A percentile compares a stretch with the other conserved stretches of the same genome.
Conservation (phyloP, 2,797 vertebrate genomes). For the Schizothorax lantsangensis region DNA sequence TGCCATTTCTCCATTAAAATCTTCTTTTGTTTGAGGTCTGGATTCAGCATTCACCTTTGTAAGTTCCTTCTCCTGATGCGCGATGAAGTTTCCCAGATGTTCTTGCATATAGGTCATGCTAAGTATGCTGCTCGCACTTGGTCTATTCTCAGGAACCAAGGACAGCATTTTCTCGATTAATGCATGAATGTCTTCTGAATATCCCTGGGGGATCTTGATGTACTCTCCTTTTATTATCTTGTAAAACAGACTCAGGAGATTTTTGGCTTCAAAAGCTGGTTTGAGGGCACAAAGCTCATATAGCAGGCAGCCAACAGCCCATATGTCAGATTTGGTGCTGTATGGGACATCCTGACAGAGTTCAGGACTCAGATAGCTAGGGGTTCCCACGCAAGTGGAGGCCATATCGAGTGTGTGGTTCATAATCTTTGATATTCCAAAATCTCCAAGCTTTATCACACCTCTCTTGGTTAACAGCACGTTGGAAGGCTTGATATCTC, state of each 20-base stretch:
- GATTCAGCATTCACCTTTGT: slow-evolving; percentile 48
- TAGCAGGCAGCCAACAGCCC: slow-evolving; percentile 83
- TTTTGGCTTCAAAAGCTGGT: slow-evolving; percentile 79
- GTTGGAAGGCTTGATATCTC: slow-evolving; percentile 85
- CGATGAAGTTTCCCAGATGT: slow-evolving; percentile 69
- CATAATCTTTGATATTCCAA: slow-evolving; percentile 84
- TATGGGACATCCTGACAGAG: slow-evolving; percentile 83
- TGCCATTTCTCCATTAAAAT: background rate
- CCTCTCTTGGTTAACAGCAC: slow-evolving; percentile 80
- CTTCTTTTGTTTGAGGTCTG: slow-evolving; percentile 42
- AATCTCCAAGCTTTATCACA: slow-evolving; percentile 81
- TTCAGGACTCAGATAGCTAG: slow-evolving; percentile 84
- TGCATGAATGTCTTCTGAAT: slow-evolving; percentile 70
- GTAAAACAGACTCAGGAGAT: slow-evolving; percentile 78
- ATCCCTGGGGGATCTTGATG: slow-evolving; percentile 66
- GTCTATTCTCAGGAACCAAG: slow-evolving; percentile 75
- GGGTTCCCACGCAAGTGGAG: slow-evolving; percentile 83
- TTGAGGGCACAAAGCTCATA: slow-evolving; percentile 80
- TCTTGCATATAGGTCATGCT: slow-evolving; percentile 67
- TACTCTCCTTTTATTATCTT: slow-evolving; percentile 81
- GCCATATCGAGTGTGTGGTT: slow-evolving; percentile 79
- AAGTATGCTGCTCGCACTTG: slow-evolving; percentile 74
- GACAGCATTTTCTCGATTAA: slow-evolving; percentile 75
- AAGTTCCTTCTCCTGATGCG: slow-evolving; percentile 60
- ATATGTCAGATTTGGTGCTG: slow-evolving; percentile 84